Evolutionary conservation across 2,888 invertebrate genomes (phyloP), one percentile per base, ranked within the genome.

Genomic region (Melolontha melolontha): DNA sequence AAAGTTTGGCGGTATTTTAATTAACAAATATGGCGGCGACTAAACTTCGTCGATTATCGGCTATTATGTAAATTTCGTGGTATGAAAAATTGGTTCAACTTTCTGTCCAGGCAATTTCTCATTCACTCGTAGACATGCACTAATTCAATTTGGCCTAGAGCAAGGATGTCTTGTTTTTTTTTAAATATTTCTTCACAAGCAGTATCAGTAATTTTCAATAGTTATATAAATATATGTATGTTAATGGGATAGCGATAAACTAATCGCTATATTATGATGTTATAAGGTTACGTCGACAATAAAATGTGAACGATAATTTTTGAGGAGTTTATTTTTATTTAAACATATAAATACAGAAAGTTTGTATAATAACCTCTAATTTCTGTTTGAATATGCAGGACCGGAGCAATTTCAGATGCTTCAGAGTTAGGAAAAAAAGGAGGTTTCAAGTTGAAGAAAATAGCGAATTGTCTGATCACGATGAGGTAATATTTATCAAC

Each of bases 341-440:
- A n/a, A n/a, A n/a, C n/a, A 5, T 12, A 42, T 42, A 12, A 42
- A 14, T 2, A 42, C 1, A 4, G 1, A 22, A 22, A 6, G 5
- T 12, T 42, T 42, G 5, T 5, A 42, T 16, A 12, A 57, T 27
- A 27, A 27, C 27, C n/a, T 57, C 39, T 10, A 54, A 39, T 39
- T 16, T 54, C 14, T 57, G n/a, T 57, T 57, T 57, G 42, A 34
- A 42, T 42, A 44, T 44, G 27, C 44, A 57, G 57, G 57, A 44
- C 22, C 22, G 42, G 57, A 44, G 29, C 57, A 57, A 57, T 8
- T 57, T 57, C 44, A 42, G 42, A 57, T 57, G 57, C 57, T 42
- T 57, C 42, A 57, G 44, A 57, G 11, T 57, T 44, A 57, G 22
- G 57, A 57, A 42, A 16, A 44, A 16, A 42, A 57, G 42, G 27